Evolutionary conservation across 2,888 invertebrate species (phyloP).

Genomic region (Alloscopus bannaensis): DNA sequence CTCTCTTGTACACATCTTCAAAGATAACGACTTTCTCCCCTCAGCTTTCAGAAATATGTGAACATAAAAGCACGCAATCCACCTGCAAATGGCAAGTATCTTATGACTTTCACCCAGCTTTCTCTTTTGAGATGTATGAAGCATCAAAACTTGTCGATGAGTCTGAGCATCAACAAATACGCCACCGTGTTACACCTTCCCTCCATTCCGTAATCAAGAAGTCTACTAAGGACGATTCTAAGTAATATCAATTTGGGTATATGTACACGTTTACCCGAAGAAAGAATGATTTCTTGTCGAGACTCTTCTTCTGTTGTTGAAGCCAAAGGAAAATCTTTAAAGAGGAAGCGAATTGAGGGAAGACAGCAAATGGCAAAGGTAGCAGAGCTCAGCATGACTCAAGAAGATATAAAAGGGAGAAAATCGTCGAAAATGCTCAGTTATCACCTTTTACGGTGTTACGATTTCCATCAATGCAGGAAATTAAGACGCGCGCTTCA

Average conservation of each 20-base stretch:
- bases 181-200: no score
- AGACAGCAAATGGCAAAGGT: neutral
- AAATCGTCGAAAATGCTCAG: constrained; percentile 57
- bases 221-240: no score
- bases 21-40: constrained; percentile 7
- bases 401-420: neutral
- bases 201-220: no score
- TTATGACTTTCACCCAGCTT: no score
- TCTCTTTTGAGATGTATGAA: no score
- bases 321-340: neutral
- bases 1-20: neutral
- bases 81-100: no score
- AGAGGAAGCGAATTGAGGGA: neutral
- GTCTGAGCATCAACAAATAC: no score
- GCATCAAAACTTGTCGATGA: no score
- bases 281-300: no score
- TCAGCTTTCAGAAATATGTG: neutral
- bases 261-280: no score
- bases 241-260: no score
- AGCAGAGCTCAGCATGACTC: neutral
- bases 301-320: neutral
- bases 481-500: constrained; percentile 63
- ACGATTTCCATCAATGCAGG: constrained; percentile 68
- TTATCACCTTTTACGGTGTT: constrained; percentile 69
- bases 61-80: neutral